Base-by-base conservation (phyloP, 2,888 invertebrate species). In the Orthonevra nobilis region DNA sequence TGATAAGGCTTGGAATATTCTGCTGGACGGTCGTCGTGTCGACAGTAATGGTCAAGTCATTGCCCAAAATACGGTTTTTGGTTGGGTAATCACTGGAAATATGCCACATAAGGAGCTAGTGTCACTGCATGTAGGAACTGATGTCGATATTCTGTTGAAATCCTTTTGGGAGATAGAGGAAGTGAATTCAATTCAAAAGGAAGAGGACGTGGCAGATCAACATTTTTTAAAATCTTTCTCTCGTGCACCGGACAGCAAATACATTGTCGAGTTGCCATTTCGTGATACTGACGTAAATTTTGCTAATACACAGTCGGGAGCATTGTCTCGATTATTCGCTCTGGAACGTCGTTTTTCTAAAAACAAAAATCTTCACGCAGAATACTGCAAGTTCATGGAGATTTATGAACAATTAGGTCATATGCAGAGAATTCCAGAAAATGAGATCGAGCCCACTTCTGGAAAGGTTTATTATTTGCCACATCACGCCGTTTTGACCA, bases 351-450 rank as follows among this genome's bases (percentile, higher is more conserved):
- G 52, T 66, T 0, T 44, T 34, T 3, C 38, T 56, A 2, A 2
- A n/a, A 38, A 30, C 9, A 19, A 10, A 4, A 50, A 40, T 10
- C 19, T 63, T 6, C 50, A 23, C 10, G 48, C 46, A 7, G 14
- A 61, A 26, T 50, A 63, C 19, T 6, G 32, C 1, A 50, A 26
- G 3, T 46, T 61, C 34, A 61, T 61, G 46, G 23, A 26, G 9
- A 36, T 48, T 30, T 64, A 52, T 7, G 6, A 30, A 10, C n/a
- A 38, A 15, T 32, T 64, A 1, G 38, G 9, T 2, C 38, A 50
- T 20, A 64, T 64, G 50, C 12, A 1, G 9, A 1, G 4, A 1
- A 26, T 26, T 2, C 7, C 6, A 6, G 14, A 3, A 6, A n/a
- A n/a, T n/a, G n/a, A n/a, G n/a, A n/a, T n/a, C n/a, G 30, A 12